A percentile compares a stretch with the other conserved stretches of the same genome.
Conservation (phyloP, 2,888 invertebrate genomes). For the Drosophila paranaensis region DNA sequence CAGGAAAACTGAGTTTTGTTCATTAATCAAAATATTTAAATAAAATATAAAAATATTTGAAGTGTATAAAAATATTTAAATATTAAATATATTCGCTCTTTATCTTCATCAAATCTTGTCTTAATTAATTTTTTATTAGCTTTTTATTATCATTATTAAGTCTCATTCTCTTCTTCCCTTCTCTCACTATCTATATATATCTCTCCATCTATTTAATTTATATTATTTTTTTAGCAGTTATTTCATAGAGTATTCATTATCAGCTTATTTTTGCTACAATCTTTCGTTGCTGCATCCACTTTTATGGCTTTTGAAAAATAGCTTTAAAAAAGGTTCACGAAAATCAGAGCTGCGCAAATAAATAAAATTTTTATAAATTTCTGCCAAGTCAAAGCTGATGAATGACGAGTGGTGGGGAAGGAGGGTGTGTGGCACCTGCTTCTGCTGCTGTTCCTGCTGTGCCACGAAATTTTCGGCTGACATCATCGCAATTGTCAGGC, state of each 20-base stretch:
- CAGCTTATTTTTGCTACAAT: not conserved
- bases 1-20: not conserved
- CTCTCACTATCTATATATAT: not conserved
- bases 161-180: not conserved
- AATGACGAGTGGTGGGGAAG: constrained; percentile 31
- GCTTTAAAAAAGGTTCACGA: constrained; percentile 1
- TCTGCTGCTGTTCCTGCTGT: constrained; percentile 12
- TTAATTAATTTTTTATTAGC: too few species aligned
- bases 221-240: not conserved
- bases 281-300: not conserved
- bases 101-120: too few species aligned
- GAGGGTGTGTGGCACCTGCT: constrained; percentile 21
- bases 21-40: too few species aligned
- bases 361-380: constrained; percentile 64
- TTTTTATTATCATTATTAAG: too few species aligned
- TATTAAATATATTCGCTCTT: too few species aligned
- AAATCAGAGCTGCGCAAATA: constrained; percentile 62
- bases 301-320: constrained; percentile 37
- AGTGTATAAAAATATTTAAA: too few species aligned
- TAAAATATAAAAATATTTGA: too few species aligned
- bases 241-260: constrained; percentile 6
- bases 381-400: constrained; percentile 41
- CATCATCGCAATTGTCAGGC: constrained; percentile 58
- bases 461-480: constrained; percentile 41
- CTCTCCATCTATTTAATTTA: not conserved